These are phyloP conservation scores for Wasmannia auropunctata DNA, from an alignment of 1,140 invertebrate genomes.

Conservation along the genomic window DNA sequence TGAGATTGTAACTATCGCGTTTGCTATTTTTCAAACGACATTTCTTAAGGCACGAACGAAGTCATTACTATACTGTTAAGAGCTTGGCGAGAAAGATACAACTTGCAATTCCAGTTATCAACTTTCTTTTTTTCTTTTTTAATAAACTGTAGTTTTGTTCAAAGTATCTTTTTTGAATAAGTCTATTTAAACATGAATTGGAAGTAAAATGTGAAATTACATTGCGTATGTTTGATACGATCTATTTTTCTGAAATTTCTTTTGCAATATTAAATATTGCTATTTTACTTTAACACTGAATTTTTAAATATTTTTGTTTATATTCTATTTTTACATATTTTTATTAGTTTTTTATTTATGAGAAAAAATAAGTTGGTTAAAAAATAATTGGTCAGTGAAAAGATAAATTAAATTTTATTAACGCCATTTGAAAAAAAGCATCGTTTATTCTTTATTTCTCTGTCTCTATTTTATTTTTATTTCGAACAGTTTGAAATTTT, in stretches of 20 bases:
- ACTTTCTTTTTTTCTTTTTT: constrained; percentile 28
- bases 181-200: not conserved
- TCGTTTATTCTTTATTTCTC: not conserved
- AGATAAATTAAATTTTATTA: not conserved
- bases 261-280: not conserved
- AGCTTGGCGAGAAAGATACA: constrained; percentile 1
- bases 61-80: not conserved
- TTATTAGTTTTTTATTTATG: not conserved
- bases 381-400: not conserved
- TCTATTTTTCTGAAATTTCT: not conserved
- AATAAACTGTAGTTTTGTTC: not conserved
- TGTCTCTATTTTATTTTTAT: not conserved
- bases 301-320: not conserved
- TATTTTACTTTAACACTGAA: not conserved
- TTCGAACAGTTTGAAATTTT: not conserved
- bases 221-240: not conserved
- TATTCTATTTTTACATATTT: not conserved
- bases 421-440: not conserved
- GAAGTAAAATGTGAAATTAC: not conserved
- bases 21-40: constrained; percentile 43
- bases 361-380: not conserved
- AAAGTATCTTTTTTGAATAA: not conserved
- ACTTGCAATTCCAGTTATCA: constrained; percentile 24
- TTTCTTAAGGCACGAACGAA: constrained; percentile 6
- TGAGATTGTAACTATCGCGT: constrained; percentile 12